Conservation (phyloP, 2,113 vertebrate species). For the Cynopterus brachyotis region DNA sequence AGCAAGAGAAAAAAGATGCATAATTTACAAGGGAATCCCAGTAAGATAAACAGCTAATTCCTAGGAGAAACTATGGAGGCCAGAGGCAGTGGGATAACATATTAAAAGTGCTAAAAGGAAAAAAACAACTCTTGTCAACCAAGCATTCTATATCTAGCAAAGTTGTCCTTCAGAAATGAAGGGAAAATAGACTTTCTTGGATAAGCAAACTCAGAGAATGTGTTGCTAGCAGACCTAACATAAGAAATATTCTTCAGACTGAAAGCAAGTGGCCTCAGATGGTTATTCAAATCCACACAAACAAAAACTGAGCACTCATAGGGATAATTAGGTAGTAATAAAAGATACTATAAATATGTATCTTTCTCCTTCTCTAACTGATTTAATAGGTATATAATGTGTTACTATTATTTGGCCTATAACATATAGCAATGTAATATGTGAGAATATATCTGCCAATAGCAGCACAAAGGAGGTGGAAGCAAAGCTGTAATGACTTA, state of each 20-base stretch:
- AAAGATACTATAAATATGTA: neutral
- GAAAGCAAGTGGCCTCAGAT: neutral
- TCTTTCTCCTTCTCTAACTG: neutral
- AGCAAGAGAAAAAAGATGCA: neutral
- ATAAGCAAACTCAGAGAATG: too few relatives aligned
- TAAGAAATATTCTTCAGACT: neutral
- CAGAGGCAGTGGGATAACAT: neutral
- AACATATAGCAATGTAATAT: neutral
- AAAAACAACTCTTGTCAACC: neutral
- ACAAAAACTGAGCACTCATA: neutral
- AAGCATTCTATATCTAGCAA: too few relatives aligned
- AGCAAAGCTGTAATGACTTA: neutral
- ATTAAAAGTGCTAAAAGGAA: neutral
- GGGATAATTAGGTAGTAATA: neutral
- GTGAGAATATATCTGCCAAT: neutral
- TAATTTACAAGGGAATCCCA: neutral
- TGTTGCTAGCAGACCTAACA: neutral
- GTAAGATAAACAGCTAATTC: neutral
- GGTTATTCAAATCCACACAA: neutral
- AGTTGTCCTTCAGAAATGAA: too few relatives aligned
- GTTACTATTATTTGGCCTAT: neutral
- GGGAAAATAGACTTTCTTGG: too few relatives aligned
- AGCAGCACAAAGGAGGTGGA: neutral
- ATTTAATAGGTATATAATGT: neutral
- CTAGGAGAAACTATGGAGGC: neutral